Conservation (phyloP, 1,140 invertebrate species). For the Paraescarpia echinospica region DNA sequence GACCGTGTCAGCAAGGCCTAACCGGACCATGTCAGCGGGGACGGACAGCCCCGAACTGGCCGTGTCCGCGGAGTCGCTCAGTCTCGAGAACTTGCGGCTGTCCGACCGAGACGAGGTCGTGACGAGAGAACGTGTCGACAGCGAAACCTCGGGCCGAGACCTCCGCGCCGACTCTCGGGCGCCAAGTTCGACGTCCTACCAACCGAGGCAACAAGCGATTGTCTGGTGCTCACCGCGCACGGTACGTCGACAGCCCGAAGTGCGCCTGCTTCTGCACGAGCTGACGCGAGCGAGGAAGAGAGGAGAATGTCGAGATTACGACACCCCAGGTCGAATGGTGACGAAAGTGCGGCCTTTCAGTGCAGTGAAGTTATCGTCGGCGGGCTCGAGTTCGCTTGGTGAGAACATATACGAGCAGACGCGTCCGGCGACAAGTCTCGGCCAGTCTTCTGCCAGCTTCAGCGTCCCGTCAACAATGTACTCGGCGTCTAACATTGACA, state of each 20-base stretch:
- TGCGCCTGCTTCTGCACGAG: not conserved
- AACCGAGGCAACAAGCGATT: not conserved
- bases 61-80: not conserved
- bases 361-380: not conserved
- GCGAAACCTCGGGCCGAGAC: not conserved
- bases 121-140: not conserved
- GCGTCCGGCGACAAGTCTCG: not conserved
- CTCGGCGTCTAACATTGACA: not conserved
- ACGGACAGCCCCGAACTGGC: not conserved
- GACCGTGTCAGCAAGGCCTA: too few relatives aligned
- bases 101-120: not conserved
- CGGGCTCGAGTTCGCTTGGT: not conserved
- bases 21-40: not conserved
- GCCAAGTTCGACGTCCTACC: not conserved
- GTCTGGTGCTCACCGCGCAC: not conserved
- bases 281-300: not conserved
- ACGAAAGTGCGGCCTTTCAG: not conserved
- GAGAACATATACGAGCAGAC: not conserved
- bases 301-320: not conserved
- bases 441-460: not conserved
- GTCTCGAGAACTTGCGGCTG: not conserved
- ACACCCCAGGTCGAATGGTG: not conserved
- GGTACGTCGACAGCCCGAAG: not conserved
- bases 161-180: not conserved
- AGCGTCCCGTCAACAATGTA: not conserved